A percentile compares a stretch with the other conserved stretches of the same genome.
These are phyloP conservation scores for Hydropotes inermis DNA, from an alignment of 2,113 vertebrate species.

Conservation along the genomic window DNA sequence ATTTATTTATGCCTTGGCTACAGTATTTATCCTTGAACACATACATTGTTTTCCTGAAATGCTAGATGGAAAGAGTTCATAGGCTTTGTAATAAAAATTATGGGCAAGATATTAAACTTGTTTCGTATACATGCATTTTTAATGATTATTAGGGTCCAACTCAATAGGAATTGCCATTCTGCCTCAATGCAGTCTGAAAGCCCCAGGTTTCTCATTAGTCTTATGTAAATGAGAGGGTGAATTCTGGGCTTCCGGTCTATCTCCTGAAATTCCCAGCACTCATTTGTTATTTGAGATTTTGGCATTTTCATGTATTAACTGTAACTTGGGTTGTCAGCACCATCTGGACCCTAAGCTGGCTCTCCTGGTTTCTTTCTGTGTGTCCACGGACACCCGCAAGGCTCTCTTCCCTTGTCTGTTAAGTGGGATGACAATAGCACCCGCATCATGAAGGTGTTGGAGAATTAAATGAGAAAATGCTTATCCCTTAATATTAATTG, in stretches of 20 bases:
- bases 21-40: not conserved
- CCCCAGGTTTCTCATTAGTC: not conserved
- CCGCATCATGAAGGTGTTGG: not conserved
- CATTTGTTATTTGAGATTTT: not conserved
- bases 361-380: not conserved
- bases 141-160: not conserved
- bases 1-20: not conserved
- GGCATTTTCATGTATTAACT: not conserved
- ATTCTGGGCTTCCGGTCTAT: not conserved
- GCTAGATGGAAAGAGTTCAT: not conserved
- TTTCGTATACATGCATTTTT: not conserved
- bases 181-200: not conserved
- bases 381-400: not conserved
- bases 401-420: not conserved
- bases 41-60: not conserved
- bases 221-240: not conserved
- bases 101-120: not conserved
- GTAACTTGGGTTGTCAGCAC: not conserved
- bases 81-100: not conserved
- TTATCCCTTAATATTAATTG: not conserved
- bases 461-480: not conserved
- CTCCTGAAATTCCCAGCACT: not conserved
- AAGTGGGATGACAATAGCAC: not conserved
- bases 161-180: not conserved
- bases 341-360: not conserved